Evolutionary conservation across 1,140 invertebrate genomes (phyloP), one percentile per base, ranked within the genome.

Genomic region (Temnothorax longispinosus): DNA sequence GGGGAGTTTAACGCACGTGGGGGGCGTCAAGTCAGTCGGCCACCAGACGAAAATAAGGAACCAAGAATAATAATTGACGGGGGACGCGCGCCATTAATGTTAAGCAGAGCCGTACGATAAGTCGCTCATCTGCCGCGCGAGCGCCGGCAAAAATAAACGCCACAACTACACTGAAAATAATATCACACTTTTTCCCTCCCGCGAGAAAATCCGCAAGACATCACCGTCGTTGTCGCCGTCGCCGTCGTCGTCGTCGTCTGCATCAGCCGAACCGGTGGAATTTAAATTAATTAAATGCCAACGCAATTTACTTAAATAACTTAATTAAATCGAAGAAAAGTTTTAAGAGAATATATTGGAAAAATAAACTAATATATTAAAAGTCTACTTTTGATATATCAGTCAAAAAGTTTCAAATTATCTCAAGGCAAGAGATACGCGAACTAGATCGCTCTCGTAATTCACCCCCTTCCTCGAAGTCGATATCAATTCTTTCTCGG

Each of bases 31-130:
- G 54, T 75, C 56, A 60, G 58, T 78, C 76, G 60, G 21, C 56
- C 54, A 77, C 41, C 77, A 86, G 81, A 88, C 72, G 44, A 88
- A 91, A 91, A 91, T 88, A 90, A 91, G 89, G 77, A 90, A 91
- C 71, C 77, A 88, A 88, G 90, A 90, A 87, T 88, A 90, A 90
- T 91, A 91, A 90, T 90, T 91, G 90, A 91, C 76, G 82, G 67
- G 62, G 76, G 69, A 81, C 85, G 78, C 88, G 85, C 65, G 62
- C 60, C 76, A 71, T 65, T 90, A 88, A 90, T 72, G 77, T 90
- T 88, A 88, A 90, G 50, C 89, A 90, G 87, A 90, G 62, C 75
- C 74, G 67, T 78, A 65, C 88, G 87, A 90, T 89, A 84, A 87
- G 80, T 88, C 58, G 84, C 21, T 27, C n/a, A n/a, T n/a, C 21